phyloP scores from a whole-genome alignment of 2,888 invertebrate species.

The Anthophora plumipes region DNA sequence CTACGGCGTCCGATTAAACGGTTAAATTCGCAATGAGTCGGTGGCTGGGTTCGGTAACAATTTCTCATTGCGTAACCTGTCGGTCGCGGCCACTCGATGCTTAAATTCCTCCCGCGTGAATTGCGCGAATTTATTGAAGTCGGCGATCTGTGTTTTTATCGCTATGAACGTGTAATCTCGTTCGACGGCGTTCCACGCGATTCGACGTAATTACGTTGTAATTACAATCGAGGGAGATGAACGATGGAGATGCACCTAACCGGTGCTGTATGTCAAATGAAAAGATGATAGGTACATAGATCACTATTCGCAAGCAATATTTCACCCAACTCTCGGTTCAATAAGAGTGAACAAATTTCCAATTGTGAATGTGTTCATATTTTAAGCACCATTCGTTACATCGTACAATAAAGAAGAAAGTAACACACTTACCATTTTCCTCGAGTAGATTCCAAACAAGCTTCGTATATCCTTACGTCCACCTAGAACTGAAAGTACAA shows the following conservation, averaged over 20 bases:
- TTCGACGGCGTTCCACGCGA: not conserved
- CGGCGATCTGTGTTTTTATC: constrained; percentile 26
- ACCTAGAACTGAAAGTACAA: not conserved
- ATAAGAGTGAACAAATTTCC: too few relatives aligned
- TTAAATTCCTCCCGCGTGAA: constrained; percentile 19
- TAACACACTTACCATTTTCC: constrained; percentile 21
- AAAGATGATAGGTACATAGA: not conserved
- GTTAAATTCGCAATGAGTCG: constrained; percentile 32
- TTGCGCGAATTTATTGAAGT: constrained; percentile 35
- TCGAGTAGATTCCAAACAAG: not conserved
- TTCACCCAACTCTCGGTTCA: too few relatives aligned
- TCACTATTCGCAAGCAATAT: too few relatives aligned
- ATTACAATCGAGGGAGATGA: not conserved
- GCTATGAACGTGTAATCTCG: constrained; percentile 4
- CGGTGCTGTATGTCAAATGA: not conserved
- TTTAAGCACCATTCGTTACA: too few relatives aligned
- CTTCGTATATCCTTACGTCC: not conserved
- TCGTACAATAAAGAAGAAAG: too few relatives aligned
- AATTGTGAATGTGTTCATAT: too few relatives aligned
- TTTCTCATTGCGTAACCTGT: constrained; percentile 10
- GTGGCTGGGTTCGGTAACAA: constrained; percentile 20
- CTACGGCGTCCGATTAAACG: constrained; percentile 20
- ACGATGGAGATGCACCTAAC: too few relatives aligned
- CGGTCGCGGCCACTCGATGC: not conserved
- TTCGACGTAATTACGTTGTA: constrained; percentile 26